These are phyloP conservation scores for Apostichopus parvimensis DNA, from an alignment of 35 echinoderm and acorn worm species.

Conservation along the genomic window DNA sequence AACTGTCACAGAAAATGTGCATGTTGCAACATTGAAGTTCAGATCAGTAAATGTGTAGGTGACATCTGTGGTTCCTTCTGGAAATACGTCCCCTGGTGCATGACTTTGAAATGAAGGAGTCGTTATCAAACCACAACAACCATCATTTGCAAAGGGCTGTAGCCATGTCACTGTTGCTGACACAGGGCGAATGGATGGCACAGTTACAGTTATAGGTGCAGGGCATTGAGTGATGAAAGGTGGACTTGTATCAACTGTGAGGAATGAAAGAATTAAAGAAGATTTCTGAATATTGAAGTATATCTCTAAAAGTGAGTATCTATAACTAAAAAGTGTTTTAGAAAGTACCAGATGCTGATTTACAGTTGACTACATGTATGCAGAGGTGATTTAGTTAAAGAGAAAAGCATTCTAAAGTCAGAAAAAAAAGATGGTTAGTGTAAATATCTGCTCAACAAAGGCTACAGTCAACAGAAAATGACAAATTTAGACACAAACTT, in stretches of 20 bases:
- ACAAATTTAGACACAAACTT: too few relatives aligned
- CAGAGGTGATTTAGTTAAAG: too few relatives aligned
- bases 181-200: not conserved
- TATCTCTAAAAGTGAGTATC: too few relatives aligned
- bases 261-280: not conserved
- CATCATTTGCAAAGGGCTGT: conserved; percentile 31
- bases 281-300: too few relatives aligned
- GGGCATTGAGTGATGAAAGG: conserved; percentile 24
- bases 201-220: not conserved
- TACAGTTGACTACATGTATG: too few relatives aligned
- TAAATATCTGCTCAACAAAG: not conserved
- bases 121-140: conserved; percentile 13
- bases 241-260: conserved; percentile 1
- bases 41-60: conserved; percentile 66
- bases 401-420: too few relatives aligned
- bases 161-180: conserved; percentile 8
- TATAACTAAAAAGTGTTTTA: too few relatives aligned
- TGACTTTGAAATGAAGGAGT: not conserved
- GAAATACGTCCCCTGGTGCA: conserved; percentile 51
- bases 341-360: too few relatives aligned
- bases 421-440: not conserved
- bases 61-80: conserved; percentile 52
- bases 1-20: conserved; percentile 36
- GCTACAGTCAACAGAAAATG: not conserved
- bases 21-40: conserved; percentile 3